A percentile compares a stretch with the other conserved stretches of the same genome.
phyloP scores from a whole-genome alignment of 1,140 invertebrate species.

The Maconellicoccus hirsutus region DNA sequence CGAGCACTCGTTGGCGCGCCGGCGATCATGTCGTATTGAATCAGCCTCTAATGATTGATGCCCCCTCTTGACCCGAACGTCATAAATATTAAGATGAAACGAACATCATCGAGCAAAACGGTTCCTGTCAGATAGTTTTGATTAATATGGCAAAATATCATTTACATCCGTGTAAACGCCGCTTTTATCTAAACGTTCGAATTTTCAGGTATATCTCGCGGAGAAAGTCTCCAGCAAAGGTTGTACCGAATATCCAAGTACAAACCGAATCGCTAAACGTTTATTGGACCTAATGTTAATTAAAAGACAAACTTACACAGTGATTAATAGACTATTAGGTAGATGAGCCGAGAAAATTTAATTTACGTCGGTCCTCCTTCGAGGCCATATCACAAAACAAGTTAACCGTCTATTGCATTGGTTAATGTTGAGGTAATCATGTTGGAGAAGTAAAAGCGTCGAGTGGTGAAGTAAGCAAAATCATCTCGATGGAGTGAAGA shows the following conservation, averaged over 20 bases:
- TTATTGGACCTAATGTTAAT: neutral
- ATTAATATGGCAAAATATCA: conserved; percentile 1
- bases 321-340: neutral
- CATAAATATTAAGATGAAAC: neutral
- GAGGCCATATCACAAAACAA: too few relatives aligned
- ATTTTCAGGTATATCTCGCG: too few relatives aligned
- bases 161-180: conserved; percentile 2
- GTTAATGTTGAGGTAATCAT: too few relatives aligned
- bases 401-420: too few relatives aligned
- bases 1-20: neutral
- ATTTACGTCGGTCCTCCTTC: too few relatives aligned
- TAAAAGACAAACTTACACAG: neutral
- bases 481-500: too few relatives aligned
- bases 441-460: too few relatives aligned
- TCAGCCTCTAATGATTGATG: conserved; percentile 2
- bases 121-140: conserved; percentile 6
- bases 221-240: neutral
- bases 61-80: conserved; percentile 6
- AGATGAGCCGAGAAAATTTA: too few relatives aligned
- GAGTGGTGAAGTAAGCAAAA: too few relatives aligned
- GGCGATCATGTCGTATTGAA: neutral
- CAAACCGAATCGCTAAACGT: neutral
- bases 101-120: neutral
- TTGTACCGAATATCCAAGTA: neutral
- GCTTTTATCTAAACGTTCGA: too few relatives aligned